Evolutionary conservation across 2,888 invertebrate genomes (phyloP), one percentile per base, ranked within the genome.

Genomic region (Pantelozetes paolii): DNA sequence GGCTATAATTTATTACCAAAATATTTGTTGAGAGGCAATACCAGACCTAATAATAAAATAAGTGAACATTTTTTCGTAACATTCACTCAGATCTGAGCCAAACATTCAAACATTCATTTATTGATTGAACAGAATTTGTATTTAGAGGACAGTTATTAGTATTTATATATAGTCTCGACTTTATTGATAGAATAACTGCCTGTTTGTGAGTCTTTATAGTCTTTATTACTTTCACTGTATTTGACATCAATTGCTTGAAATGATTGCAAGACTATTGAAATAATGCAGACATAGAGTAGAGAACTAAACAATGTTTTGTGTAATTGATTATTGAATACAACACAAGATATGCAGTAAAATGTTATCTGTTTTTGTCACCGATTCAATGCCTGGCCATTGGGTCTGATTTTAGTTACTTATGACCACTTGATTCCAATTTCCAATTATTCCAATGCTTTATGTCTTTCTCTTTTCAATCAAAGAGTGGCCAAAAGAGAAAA

Each of bases 341-440:
- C 6, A 62, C 6, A 30, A 6, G 6, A 62, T 62, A 64, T 64
- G 64, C 36, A 64, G 20, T 36, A 8, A 64, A 64, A 32, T 36
- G 36, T 36, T 36, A 64, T 64, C 64, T 64, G 64, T n/a, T 64
- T 64, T 64, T 64, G 64, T 64, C 64, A 64, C 64, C 32, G 36
- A 64, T 64, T 64, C 28, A 64, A 64, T 64, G 20, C 36, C 36
- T 3, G 57, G 13, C 28, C 11, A 28, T 30, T 64, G 36, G 36
- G 26, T 32, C 32, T 28, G 59, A 28, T 59, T 59, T n/a, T 64
- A 28, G 64, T 36, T 64, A 64, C 64, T 64, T 64, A 64, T 36
- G 36, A 64, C 36, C 32, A 64, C 32, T 64, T 64, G 36, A 64
- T 64, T 20, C 9, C 64, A 36, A 23, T 32, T 3, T 15, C 13